A percentile compares a stretch with the other conserved stretches of the same genome.
These are phyloP conservation scores for Heptranchias perlo DNA, from an alignment of 2,113 vertebrate species.

Conservation along the genomic window DNA sequence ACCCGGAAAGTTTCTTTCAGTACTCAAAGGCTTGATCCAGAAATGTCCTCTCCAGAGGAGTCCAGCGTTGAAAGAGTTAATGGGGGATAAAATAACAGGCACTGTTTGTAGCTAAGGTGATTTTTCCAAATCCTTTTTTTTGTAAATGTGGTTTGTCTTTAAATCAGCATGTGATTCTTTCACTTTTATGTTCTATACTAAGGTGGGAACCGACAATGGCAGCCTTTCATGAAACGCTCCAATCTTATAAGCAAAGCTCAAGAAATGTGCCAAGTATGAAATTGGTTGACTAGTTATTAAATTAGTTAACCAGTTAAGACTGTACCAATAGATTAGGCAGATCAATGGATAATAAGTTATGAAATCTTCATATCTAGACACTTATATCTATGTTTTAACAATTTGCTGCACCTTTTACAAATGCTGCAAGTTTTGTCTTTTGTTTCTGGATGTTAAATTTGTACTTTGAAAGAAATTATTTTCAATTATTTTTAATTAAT, in stretches of 20 bases:
- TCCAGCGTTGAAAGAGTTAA: background rate
- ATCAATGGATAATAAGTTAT: background rate
- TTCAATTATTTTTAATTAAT: background rate
- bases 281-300: background rate
- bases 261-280: background rate
- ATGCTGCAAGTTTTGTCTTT: background rate
- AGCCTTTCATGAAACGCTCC: background rate
- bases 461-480: background rate
- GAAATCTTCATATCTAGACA: background rate
- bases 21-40: constrained; percentile 21
- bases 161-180: background rate
- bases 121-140: background rate
- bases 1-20: background rate
- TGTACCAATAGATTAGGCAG: background rate
- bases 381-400: background rate
- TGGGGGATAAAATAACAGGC: background rate
- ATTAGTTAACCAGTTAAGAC: background rate
- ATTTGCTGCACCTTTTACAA: background rate
- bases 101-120: background rate
- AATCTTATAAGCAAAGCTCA: background rate
- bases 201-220: background rate
- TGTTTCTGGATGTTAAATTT: background rate
- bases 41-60: background rate
- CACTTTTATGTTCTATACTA: background rate
- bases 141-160: background rate